Percentiles rank a stretch among this genome's conserved stretches.
phyloP scores from a whole-genome alignment of 2,797 vertebrate genomes.

The Arnoldichthys spilopterus region DNA sequence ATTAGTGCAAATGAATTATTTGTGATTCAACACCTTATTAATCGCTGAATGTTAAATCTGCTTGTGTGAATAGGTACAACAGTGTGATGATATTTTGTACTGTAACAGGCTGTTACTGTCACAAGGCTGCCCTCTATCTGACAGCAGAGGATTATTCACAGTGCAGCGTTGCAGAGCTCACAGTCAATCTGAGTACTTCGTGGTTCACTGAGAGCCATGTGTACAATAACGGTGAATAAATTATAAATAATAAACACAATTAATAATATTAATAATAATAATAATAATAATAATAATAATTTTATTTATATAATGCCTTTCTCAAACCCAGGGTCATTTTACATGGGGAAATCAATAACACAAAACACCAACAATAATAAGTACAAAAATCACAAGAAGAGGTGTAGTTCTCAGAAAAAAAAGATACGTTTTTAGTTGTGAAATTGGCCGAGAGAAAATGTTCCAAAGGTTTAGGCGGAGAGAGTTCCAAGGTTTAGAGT shows the following conservation, averaged over 20 bases:
- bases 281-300: too few species aligned
- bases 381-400: too few species aligned
- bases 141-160: background rate
- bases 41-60: background rate
- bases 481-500: too few species aligned
- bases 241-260: background rate
- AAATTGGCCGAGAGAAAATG: too few species aligned
- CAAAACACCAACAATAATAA: too few species aligned
- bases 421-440: too few species aligned
- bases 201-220: background rate
- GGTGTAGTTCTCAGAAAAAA: too few species aligned
- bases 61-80: background rate
- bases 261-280: too few species aligned
- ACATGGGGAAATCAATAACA: too few species aligned
- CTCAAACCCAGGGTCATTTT: too few species aligned
- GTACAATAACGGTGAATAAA: background rate
- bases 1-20: background rate
- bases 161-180: background rate
- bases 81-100: slow-evolving; percentile 11
- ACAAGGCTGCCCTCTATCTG: slow-evolving; percentile 65
- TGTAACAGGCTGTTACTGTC: slow-evolving; percentile 46
- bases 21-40: background rate
- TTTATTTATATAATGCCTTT: too few species aligned
- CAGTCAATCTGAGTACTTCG: background rate
- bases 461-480: too few species aligned